phyloP scores from a whole-genome alignment of 2,888 invertebrate genomes.

The Falcaria lacertinaria region DNA sequence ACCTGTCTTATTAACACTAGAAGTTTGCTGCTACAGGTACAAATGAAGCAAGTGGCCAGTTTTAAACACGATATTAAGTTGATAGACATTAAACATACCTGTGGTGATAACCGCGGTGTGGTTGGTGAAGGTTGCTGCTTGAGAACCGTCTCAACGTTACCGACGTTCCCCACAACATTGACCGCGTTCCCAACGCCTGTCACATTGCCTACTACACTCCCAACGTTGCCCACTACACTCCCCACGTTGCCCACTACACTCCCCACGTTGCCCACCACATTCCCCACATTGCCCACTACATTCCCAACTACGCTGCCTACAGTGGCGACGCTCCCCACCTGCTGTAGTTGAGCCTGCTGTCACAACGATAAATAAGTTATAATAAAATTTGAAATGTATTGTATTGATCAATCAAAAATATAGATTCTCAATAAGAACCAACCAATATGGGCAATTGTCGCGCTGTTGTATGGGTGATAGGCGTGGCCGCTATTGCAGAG shows the following conservation, averaged over 20 bases:
- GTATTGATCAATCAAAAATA: neutral
- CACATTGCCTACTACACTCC: conserved; percentile 28
- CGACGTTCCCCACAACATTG: conserved; percentile 29
- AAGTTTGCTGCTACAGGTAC: no score
- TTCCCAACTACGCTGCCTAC: conserved; percentile 12
- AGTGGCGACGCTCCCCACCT: conserved; percentile 48
- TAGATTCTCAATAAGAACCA: conserved; percentile 34
- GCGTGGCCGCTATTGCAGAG: conserved; percentile 59
- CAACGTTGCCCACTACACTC: conserved; percentile 36
- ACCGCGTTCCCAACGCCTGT: conserved; percentile 31
- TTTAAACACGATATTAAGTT: no score
- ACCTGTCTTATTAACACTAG: no score
- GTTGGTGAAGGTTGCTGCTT: conserved; percentile 70
- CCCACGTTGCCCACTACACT: conserved; percentile 30
- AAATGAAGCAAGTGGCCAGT: no score
- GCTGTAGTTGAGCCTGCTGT: conserved; percentile 85
- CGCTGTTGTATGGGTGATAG: conserved; percentile 64
- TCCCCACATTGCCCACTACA: conserved; percentile 22
- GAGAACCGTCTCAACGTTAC: conserved; percentile 49
- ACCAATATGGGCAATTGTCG: conserved; percentile 86
- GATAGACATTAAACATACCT: conserved; percentile 33
- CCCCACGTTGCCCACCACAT: conserved; percentile 38
- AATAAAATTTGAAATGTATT: neutral
- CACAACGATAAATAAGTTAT: conserved; percentile 8
- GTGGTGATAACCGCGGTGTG: conserved; percentile 63